Percentiles rank a stretch among this genome's conserved stretches.
These are phyloP conservation scores for Scopus umbretta DNA, from an alignment of 2,113 vertebrate genomes.

Conservation along the genomic window DNA sequence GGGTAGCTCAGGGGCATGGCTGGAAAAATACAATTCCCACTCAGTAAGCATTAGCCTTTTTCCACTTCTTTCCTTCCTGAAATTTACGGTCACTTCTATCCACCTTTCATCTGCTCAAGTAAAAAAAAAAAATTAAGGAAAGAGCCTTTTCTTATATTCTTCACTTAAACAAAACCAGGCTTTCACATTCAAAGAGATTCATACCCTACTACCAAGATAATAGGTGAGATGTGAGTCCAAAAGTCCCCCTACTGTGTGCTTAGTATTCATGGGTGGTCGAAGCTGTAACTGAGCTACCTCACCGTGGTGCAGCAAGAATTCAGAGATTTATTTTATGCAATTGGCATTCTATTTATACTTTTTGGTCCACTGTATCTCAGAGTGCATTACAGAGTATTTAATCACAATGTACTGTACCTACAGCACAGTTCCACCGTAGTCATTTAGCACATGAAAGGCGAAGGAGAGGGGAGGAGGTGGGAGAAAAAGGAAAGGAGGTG, in stretches of 20 bases:
- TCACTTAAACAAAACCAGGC: slow-evolving; percentile 37
- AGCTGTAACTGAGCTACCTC: slow-evolving; percentile 51
- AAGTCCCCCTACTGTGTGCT: slow-evolving; percentile 2
- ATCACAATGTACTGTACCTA: slow-evolving; percentile 29
- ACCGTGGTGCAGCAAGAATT: slow-evolving; percentile 43
- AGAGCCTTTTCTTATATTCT: slow-evolving; percentile 3
- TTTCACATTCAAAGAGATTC: slow-evolving; percentile 51
- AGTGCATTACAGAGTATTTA: neutral
- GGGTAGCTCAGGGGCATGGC: neutral
- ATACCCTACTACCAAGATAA: slow-evolving; percentile 41
- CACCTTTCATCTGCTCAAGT: slow-evolving; percentile 25
- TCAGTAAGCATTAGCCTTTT: slow-evolving; percentile 33
- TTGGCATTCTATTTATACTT: slow-evolving; percentile 44
- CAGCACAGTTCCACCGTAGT: slow-evolving; percentile 21
- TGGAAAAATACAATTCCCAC: slow-evolving; percentile 19
- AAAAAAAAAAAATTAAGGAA: neutral
- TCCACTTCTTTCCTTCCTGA: slow-evolving; percentile 20
- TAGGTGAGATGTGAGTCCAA: slow-evolving; percentile 41
- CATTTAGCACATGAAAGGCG: neutral
- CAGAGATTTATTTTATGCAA: slow-evolving; percentile 53
- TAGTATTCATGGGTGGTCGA: slow-evolving; percentile 17
- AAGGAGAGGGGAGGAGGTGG: neutral
- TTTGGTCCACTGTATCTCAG: slow-evolving; percentile 19
- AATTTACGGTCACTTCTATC: slow-evolving; percentile 29
- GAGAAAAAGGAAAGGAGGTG: neutral